Evolutionary conservation across 1,140 invertebrate species (phyloP).

Genomic region (Bombus impatiens): DNA sequence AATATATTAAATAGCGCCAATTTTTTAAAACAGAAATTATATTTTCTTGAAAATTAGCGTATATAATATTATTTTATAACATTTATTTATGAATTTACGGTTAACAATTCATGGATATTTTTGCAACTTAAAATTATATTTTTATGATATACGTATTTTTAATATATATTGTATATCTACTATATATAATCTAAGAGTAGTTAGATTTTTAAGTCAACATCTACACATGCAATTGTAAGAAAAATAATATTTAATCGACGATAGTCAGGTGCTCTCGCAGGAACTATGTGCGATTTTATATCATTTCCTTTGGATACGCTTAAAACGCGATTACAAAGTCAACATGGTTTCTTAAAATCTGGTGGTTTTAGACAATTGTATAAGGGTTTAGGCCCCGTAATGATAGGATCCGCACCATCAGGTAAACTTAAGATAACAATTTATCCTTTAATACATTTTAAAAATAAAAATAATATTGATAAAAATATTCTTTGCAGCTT

Average conservation of each 20-base stretch:
- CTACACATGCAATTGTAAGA: background rate
- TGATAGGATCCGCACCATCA: constrained; percentile 92
- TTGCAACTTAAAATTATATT: background rate
- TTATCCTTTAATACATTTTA: background rate
- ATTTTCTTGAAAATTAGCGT: background rate
- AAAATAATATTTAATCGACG: constrained; percentile 51
- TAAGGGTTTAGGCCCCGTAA: constrained; percentile 92
- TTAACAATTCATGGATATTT: background rate
- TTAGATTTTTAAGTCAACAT: background rate
- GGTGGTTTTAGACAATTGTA: constrained; percentile 96
- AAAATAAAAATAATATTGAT: constrained; percentile 22
- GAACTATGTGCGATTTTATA: constrained; percentile 89
- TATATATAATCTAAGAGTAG: background rate
- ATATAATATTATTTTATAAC: background rate
- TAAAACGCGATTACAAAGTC: constrained; percentile 96
- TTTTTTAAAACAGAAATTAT: background rate
- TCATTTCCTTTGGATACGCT: constrained; percentile 97
- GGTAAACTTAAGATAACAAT: constrained; percentile 80
- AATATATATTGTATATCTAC: background rate
- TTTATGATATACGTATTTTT: background rate
- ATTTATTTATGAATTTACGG: no score
- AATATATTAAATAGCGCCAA: background rate
- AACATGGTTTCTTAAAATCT: constrained; percentile 92
- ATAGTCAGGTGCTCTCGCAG: constrained; percentile 89
- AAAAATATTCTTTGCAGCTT: constrained; percentile 84